phyloP scores from a whole-genome alignment of 2,113 vertebrate genomes.

The Xenopus borealis region DNA sequence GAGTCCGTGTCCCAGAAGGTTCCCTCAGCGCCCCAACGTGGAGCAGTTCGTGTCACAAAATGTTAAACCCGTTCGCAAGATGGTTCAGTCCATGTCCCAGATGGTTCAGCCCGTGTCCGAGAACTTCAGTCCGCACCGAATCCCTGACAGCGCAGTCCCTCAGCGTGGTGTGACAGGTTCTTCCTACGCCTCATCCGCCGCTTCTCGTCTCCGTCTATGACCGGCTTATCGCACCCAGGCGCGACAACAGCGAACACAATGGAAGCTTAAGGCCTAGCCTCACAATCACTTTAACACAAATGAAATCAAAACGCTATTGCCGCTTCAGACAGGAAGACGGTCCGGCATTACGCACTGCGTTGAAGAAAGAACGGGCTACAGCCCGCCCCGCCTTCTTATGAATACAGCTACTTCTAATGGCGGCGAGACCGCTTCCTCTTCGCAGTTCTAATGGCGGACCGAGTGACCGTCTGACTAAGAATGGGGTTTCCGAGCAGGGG shows the following conservation, averaged over 20 bases:
- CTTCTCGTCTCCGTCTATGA: too few species aligned
- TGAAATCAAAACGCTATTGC: neutral
- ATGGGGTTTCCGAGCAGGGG: conserved; percentile 42
- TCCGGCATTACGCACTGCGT: neutral
- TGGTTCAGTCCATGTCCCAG: neutral
- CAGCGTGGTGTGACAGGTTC: too few species aligned
- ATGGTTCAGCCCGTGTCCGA: neutral
- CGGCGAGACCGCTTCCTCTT: neutral
- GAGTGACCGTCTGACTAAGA: neutral
- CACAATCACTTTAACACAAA: neutral
- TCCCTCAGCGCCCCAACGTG: neutral
- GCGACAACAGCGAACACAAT: neutral
- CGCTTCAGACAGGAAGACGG: conserved; percentile 39
- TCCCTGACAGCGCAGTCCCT: too few species aligned
- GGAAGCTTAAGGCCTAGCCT: neutral
- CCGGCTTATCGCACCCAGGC: too few species aligned
- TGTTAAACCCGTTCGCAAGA: neutral
- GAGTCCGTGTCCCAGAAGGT: neutral
- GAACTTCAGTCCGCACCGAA: neutral
- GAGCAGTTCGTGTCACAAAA: neutral
- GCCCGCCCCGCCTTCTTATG: neutral
- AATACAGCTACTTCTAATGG: neutral
- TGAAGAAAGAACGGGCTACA: neutral
- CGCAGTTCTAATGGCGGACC: conserved; percentile 16
- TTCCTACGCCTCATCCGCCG: neutral